phyloP scores from a whole-genome alignment of 2,797 vertebrate genomes.

The Takifugu ocellatus region DNA sequence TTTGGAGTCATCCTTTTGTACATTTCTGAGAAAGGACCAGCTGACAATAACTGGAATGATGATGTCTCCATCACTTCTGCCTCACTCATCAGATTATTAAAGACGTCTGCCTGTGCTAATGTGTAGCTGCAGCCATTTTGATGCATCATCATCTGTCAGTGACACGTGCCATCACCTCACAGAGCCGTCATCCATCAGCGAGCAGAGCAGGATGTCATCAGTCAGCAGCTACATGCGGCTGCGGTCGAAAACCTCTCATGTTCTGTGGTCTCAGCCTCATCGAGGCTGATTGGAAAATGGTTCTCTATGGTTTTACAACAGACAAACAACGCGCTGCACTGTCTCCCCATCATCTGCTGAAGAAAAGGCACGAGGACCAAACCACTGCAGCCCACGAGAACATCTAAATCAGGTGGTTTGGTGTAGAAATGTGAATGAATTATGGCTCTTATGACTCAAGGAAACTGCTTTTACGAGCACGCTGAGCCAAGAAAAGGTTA shows the following conservation, averaged over 20 bases:
- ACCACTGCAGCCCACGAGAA: constrained; percentile 35
- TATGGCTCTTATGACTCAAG: constrained; percentile 22
- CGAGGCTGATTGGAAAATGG: constrained; percentile 42
- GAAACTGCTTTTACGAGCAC: constrained; percentile 28
- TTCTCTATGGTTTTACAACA: constrained; percentile 39
- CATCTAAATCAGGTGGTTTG: constrained; percentile 41
- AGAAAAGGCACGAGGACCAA: constrained; percentile 17
- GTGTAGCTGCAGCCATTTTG: constrained; percentile 8
- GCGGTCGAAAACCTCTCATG: constrained; percentile 36
- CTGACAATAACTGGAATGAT: neutral
- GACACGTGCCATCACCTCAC: constrained; percentile 17
- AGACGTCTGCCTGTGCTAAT: constrained; percentile 13
- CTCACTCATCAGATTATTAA: constrained; percentile 1
- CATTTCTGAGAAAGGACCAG: too few species aligned
- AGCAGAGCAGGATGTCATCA: constrained; percentile 32
- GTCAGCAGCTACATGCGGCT: constrained; percentile 37
- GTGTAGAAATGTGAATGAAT: constrained; percentile 30
- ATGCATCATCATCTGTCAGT: constrained; percentile 37
- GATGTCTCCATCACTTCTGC: constrained; percentile 14
- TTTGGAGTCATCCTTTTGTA: too few species aligned
- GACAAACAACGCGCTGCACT: constrained; percentile 35
- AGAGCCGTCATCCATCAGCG: constrained; percentile 24
- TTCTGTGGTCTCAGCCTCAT: constrained; percentile 39
- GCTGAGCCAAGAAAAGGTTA: constrained; percentile 39
- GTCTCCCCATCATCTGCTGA: constrained; percentile 25